Base-by-base conservation (phyloP, 2,888 invertebrate genomes). In the Nomada lathburiana region DNA sequence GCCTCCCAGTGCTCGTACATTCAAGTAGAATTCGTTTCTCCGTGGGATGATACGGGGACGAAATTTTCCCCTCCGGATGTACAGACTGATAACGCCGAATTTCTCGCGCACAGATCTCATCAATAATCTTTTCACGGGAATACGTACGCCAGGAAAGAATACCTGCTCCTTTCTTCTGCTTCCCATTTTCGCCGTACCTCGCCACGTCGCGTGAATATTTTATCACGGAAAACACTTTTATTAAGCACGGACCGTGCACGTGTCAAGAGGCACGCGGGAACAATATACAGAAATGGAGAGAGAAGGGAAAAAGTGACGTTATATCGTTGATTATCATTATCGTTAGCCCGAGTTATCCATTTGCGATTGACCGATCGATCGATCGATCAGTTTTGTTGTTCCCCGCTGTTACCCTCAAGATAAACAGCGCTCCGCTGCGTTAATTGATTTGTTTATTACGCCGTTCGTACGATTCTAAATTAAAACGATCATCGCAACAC, bases 71-170 rank as follows among this genome's bases (percentile, higher is more conserved):
- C 16, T 47, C 36, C 52, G 52, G 52, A 50, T 29, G 70, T 18
- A 47, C 50, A 47, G 13, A 36, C 36, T 70, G 47, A 79, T 57
- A 73, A 59, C 64, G 36, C 29, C 42, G 42, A 68, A 44, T 20
- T 59, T 64, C 29, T 42, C 26, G 7, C 57, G 11, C 10, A 5
- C 20, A 16, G 69, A 70, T 70, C 29, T 60, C 64, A 50, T 80
- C 74, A n/a, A 80, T 80, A 74, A 80, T 18, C 18, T 60, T 80
- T 42, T 26, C 53, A 11, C 44, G 59, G n/a, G 18, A 16, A 36
- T 36, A 36, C 57, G 57, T 23, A 53, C n/a, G 60, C 60, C 10
- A 9, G 16, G 63, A 18, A 23, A 0, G 57, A 1, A 5, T 23
- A 42, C 2, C 13, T 36, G 26, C 13, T 13, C 11, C 23, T 44